Evolutionary conservation across 2,113 vertebrate genomes (phyloP).

Genomic region (Dicrurus megarhynchus): DNA sequence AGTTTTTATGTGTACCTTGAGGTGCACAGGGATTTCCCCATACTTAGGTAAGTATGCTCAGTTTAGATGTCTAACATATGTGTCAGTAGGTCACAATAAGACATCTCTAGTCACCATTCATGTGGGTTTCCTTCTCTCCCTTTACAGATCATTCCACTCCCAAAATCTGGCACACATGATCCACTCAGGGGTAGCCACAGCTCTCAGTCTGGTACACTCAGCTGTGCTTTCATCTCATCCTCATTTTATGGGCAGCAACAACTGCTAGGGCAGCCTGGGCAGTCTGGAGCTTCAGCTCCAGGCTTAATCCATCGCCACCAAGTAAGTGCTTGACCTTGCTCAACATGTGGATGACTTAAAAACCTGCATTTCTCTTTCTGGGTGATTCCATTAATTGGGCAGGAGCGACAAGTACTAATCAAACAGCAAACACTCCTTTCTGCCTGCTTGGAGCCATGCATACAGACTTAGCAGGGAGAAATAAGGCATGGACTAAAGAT

Average conservation of each 20-base stretch:
- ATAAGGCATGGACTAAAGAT: not conserved
- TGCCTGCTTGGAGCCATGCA: not conserved
- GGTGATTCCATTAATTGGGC: not conserved
- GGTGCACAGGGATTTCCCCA: not conserved
- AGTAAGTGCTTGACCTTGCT: not conserved
- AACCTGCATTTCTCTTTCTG: not conserved
- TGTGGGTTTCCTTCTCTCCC: not conserved
- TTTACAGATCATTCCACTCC: not conserved
- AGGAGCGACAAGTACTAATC: not conserved
- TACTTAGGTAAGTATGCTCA: not conserved
- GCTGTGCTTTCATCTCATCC: not conserved
- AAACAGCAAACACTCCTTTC: not conserved
- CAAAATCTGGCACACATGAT: not conserved
- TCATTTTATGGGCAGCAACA: not conserved
- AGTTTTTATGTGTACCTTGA: not conserved
- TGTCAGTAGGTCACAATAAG: not conserved
- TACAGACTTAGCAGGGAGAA: not conserved
- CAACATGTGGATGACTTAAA: not conserved
- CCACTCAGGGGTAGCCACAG: not conserved
- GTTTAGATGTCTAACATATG: not conserved
- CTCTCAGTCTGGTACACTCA: not conserved
- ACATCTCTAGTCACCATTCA: not conserved
- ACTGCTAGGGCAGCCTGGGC: not conserved
- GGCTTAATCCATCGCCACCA: not conserved
- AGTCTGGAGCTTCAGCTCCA: not conserved